Evolutionary conservation across 2,113 vertebrate genomes (phyloP).

Genomic region (Calidris pygmaea): DNA sequence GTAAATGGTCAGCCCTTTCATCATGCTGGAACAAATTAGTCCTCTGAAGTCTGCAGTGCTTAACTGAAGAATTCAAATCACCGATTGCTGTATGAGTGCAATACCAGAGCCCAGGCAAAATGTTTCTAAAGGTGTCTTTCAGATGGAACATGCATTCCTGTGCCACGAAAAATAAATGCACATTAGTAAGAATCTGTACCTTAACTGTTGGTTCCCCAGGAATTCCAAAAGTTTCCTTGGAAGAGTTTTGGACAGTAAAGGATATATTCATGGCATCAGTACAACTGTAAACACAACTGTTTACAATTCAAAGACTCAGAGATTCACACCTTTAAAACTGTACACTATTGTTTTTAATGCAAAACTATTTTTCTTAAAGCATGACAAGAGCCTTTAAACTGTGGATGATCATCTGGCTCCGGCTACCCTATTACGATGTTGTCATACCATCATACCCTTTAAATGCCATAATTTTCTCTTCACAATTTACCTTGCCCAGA

Average conservation of each 20-base stretch:
- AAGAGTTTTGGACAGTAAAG: background rate
- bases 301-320: background rate
- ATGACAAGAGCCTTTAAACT: background rate
- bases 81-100: background rate
- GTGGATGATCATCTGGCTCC: background rate
- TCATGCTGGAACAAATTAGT: slow-evolving; percentile 5
- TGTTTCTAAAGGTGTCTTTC: background rate
- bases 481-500: background rate
- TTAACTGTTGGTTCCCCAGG: background rate
- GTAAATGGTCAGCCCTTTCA: slow-evolving; percentile 20
- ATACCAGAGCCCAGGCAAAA: background rate
- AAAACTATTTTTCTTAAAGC: background rate
- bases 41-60: background rate
- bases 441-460: background rate
- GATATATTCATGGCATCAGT: background rate
- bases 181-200: background rate
- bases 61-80: background rate
- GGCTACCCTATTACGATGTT: background rate
- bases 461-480: background rate
- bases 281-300: background rate
- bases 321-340: background rate
- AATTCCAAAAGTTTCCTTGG: background rate
- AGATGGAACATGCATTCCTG: background rate
- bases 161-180: background rate
- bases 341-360: background rate